Conservation (phyloP, 2,113 vertebrate species). For the Desmodus rotundus region DNA sequence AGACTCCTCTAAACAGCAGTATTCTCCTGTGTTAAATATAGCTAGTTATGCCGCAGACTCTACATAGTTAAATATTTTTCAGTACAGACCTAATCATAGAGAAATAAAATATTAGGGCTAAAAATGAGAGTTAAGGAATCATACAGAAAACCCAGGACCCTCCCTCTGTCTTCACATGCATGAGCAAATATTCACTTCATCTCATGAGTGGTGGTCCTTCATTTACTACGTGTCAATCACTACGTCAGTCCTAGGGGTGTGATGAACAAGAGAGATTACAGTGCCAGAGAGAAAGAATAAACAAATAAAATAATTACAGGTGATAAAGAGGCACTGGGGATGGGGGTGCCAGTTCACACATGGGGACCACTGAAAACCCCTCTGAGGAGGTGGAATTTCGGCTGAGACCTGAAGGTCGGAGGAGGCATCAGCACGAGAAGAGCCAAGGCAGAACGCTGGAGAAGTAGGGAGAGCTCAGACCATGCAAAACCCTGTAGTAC, state of each 20-base stretch:
- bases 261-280: neutral
- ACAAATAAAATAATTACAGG: neutral
- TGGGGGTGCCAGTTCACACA: neutral
- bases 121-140: conserved; percentile 16
- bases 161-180: neutral
- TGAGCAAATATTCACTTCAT: neutral
- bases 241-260: neutral
- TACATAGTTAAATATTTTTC: neutral
- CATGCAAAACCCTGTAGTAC: neutral
- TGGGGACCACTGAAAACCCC: neutral
- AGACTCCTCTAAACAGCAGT: neutral
- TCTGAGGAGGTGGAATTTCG: neutral
- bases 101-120: neutral
- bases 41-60: neutral
- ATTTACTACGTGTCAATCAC: neutral
- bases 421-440: neutral
- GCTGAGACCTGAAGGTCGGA: neutral
- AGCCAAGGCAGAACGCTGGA: neutral
- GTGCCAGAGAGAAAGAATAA: neutral
- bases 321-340: neutral
- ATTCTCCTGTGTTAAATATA: neutral
- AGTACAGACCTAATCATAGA: neutral
- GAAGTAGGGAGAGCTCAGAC: neutral
- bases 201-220: neutral
- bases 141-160: neutral